These are phyloP conservation scores for Thripadectes ignobilis DNA, from an alignment of 2,797 vertebrate species.

Conservation along the genomic window DNA sequence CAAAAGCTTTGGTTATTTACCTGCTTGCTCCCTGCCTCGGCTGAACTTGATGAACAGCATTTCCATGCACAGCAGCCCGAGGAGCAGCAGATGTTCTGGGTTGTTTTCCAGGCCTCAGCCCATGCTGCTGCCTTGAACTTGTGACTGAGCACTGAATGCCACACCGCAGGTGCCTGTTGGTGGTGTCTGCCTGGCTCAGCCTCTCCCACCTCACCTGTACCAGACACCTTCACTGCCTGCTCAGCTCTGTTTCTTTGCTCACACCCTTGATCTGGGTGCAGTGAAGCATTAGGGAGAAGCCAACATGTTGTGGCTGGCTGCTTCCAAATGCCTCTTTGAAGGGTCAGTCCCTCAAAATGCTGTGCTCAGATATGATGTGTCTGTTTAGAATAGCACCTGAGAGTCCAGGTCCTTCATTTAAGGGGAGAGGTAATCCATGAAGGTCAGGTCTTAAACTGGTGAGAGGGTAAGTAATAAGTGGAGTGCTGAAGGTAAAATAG, in stretches of 20 bases:
- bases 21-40: conserved; percentile 9
- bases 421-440: neutral
- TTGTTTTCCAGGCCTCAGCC: conserved; percentile 4
- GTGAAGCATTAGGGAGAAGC: neutral
- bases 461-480: neutral
- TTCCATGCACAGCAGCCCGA: neutral
- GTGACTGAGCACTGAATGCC: neutral
- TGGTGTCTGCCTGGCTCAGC: neutral
- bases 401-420: neutral
- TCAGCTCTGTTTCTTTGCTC: neutral
- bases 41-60: neutral
- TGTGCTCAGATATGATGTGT: neutral
- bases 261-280: neutral
- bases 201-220: neutral
- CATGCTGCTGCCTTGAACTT: conserved; percentile 21
- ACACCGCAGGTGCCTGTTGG: neutral
- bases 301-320: neutral
- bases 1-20: neutral
- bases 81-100: conserved; percentile 22
- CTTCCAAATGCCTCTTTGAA: neutral
- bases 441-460: neutral
- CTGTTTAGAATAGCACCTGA: neutral
- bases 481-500: neutral
- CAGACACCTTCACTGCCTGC: neutral
- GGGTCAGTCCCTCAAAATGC: neutral